Percentiles rank a stretch among this genome's conserved stretches.
phyloP scores from a whole-genome alignment of 2,797 vertebrate genomes.

The Cygnus olor region DNA sequence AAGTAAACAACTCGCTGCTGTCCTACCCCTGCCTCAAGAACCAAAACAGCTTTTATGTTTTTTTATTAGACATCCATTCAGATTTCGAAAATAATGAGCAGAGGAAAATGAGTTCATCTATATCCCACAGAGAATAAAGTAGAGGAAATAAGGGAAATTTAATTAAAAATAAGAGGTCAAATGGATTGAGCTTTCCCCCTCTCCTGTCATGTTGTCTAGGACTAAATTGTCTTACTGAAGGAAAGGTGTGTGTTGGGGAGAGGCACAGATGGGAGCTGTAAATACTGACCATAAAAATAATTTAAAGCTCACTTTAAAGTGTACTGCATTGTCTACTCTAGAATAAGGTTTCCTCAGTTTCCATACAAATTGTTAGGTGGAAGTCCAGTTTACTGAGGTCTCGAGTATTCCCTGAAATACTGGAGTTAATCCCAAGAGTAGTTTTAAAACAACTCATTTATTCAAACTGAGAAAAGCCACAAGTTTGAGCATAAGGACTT shows the following conservation, averaged over 20 bases:
- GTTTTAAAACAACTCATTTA: not conserved
- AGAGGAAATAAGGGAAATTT: not conserved
- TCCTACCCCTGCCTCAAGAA: not conserved
- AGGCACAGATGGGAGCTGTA: not conserved
- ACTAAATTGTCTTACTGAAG: not conserved
- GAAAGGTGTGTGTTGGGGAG: not conserved
- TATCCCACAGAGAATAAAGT: not conserved
- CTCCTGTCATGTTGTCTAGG: not conserved
- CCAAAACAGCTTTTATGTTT: not conserved
- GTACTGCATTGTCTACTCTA: not conserved
- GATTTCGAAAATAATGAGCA: not conserved
- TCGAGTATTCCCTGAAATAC: fast-evolving
- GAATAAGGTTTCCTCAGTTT: not conserved
- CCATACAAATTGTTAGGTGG: not conserved
- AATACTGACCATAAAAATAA: not conserved
- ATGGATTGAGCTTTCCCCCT: not conserved
- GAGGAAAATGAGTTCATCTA: not conserved
- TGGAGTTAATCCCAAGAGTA: not conserved
- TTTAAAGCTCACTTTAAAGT: not conserved
- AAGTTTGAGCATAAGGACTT: not conserved
- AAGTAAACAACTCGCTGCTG: not conserved
- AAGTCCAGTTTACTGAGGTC: not conserved
- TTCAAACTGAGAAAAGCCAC: not conserved
- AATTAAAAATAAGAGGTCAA: constrained; percentile 29
- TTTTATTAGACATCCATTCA: not conserved